Conservation (phyloP, 1,140 invertebrate genomes). For the Araneus ventricosus region DNA sequence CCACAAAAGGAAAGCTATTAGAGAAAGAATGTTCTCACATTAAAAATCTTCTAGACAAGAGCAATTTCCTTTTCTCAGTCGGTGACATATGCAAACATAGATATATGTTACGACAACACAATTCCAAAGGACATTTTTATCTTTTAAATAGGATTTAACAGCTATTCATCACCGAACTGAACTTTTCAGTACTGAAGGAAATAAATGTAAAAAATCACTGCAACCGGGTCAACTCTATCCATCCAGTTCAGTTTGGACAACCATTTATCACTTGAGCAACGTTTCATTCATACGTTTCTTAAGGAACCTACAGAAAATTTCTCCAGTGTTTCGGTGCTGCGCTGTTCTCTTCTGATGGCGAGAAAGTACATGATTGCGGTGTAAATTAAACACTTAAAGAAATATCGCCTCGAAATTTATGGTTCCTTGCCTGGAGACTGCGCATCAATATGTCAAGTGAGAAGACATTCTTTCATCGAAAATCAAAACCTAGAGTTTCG, state of each 20-base stretch:
- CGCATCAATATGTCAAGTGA: slow-evolving; percentile 18
- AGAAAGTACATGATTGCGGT: slow-evolving; percentile 4
- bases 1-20: too few species aligned
- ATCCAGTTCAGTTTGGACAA: slow-evolving; percentile 16
- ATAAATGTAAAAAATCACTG: slow-evolving; percentile 9
- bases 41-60: too few species aligned
- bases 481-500: background rate
- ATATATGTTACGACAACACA: background rate
- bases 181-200: background rate
- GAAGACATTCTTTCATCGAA: background rate
- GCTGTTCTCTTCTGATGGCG: background rate
- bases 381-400: too few species aligned
- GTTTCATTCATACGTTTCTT: slow-evolving; percentile 16
- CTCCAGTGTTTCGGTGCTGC: background rate
- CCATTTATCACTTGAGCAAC: slow-evolving; percentile 17
- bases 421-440: background rate
- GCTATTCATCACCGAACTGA: background rate
- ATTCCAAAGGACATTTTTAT: background rate
- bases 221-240: slow-evolving; percentile 15
- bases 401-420: background rate
- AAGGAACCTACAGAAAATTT: slow-evolving; percentile 12
- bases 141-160: slow-evolving; percentile 21
- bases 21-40: too few species aligned
- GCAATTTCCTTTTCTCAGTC: too few species aligned
- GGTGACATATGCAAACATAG: background rate